Evolutionary conservation across 2,797 vertebrate genomes (phyloP).

Genomic region (Malacoraja senta): DNA sequence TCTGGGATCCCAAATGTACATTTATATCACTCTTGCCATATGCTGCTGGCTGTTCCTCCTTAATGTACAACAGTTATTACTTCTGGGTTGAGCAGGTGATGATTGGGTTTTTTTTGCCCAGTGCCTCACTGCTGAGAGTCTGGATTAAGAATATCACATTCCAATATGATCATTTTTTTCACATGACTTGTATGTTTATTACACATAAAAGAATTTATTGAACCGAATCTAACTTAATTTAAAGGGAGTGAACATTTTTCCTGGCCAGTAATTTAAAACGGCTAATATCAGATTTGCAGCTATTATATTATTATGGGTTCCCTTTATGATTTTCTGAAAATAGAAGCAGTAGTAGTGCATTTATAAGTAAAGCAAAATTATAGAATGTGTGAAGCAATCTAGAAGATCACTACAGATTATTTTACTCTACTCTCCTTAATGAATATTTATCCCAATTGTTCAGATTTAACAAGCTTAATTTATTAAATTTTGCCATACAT

Average conservation of each 20-base stretch:
- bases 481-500: neutral
- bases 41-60: neutral
- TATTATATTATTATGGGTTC: neutral
- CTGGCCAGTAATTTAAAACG: neutral
- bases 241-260: neutral
- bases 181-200: neutral
- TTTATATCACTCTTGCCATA: neutral
- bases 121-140: too few species aligned
- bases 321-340: neutral
- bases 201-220: neutral
- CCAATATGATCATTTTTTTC: neutral
- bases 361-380: neutral
- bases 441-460: neutral
- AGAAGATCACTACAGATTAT: neutral
- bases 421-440: too few species aligned
- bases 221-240: neutral
- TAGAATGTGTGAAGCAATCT: neutral
- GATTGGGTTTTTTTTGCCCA: neutral
- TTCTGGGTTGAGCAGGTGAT: neutral
- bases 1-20: slow-evolving; percentile 7
- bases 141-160: neutral
- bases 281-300: neutral
- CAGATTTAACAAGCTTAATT: neutral
- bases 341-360: too few species aligned
- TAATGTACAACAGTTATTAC: slow-evolving; percentile 7